Evolutionary conservation across 2,888 invertebrate genomes (phyloP).

Genomic region (Macaria liturata): DNA sequence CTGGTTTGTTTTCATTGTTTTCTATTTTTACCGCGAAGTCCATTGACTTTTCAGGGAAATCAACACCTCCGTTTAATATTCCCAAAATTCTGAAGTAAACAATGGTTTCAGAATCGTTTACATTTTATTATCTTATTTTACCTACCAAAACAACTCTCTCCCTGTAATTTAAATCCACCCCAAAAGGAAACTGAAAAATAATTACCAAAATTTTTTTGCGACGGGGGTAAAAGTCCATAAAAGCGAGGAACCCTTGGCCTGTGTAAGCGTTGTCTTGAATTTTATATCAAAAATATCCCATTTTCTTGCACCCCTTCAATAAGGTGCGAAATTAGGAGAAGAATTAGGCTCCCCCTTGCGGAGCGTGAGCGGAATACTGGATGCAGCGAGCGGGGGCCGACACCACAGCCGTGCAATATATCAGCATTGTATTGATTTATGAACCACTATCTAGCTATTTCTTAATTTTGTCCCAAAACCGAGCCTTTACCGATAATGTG

Average conservation of each 20-base stretch:
- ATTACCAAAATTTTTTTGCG: constrained; percentile 30
- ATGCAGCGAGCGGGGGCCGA: constrained; percentile 51
- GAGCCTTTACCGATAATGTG: constrained; percentile 36
- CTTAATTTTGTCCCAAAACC: constrained; percentile 54
- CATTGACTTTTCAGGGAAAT: too few species aligned
- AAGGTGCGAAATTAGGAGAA: constrained; percentile 81
- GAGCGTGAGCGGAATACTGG: constrained; percentile 67
- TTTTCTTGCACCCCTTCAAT: constrained; percentile 72
- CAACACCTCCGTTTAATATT: too few species aligned
- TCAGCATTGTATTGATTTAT: constrained; percentile 55
- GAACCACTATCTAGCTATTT: constrained; percentile 49
- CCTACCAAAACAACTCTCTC: constrained; percentile 19
- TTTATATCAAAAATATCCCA: constrained; percentile 66
- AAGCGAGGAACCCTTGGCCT: constrained; percentile 34
- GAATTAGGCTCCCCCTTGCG: constrained; percentile 74
- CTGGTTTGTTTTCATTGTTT: too few species aligned
- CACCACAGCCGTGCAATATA: constrained; percentile 43
- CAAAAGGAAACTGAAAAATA: constrained; percentile 24
- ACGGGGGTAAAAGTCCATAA: constrained; percentile 40
- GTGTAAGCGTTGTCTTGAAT: constrained; percentile 49
- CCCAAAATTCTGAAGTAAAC: background rate
- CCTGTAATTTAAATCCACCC: constrained; percentile 13
- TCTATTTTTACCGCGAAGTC: too few species aligned
- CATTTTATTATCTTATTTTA: constrained; percentile 17
- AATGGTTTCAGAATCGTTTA: constrained; percentile 7